Evolutionary conservation across 1,140 invertebrate species (phyloP).

Genomic region (Periplaneta americana): DNA sequence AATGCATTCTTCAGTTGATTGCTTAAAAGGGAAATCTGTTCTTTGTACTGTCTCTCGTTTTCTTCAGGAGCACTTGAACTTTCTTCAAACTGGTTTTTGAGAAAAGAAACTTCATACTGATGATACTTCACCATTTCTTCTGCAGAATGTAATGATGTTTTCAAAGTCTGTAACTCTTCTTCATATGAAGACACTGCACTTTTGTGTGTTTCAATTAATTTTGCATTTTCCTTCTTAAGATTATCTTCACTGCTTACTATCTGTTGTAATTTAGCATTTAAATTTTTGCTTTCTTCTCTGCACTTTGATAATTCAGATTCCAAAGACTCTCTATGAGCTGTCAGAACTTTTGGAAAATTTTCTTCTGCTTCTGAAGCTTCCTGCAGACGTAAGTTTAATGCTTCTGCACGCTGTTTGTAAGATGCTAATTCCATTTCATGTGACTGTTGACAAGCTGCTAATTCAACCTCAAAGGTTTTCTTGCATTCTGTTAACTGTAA

Average conservation of each 20-base stretch:
- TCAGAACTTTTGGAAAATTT: conserved; percentile 15
- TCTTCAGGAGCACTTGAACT: neutral
- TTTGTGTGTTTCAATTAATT: neutral
- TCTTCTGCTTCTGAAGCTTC: conserved; percentile 11
- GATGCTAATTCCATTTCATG: conserved; percentile 27
- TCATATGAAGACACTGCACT: neutral
- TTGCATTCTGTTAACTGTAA: neutral
- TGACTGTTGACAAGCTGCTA: neutral
- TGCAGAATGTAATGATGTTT: neutral
- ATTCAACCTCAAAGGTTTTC: neutral
- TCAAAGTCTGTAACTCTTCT: neutral
- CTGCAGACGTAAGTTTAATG: conserved; percentile 31
- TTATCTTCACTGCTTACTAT: neutral
- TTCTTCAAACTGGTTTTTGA: neutral
- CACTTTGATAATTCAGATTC: conserved; percentile 28
- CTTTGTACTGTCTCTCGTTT: neutral
- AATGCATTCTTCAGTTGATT: neutral
- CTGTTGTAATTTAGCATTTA: conserved; percentile 37
- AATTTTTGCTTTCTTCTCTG: conserved; percentile 39
- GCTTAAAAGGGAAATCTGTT: neutral
- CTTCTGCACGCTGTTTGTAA: conserved; percentile 30
- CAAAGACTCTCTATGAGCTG: conserved; percentile 24
- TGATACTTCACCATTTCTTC: neutral
- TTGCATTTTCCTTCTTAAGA: neutral
- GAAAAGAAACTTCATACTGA: neutral